Evolutionary conservation across 1,140 invertebrate genomes (phyloP), one percentile per base, ranked within the genome.

Genomic region (Calephelis nemesis): DNA sequence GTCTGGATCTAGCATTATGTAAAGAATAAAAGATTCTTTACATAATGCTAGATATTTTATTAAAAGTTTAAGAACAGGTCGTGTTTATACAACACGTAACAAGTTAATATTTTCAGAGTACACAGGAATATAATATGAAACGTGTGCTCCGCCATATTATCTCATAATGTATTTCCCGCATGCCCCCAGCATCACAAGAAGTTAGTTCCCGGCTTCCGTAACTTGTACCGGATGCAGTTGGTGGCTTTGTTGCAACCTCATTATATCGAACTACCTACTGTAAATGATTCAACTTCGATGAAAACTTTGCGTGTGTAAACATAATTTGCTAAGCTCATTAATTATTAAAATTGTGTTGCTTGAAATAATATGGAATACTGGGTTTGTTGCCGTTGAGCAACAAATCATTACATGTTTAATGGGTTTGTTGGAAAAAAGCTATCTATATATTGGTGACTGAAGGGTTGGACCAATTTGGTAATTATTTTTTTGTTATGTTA

Each of bases 161-260:
- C 15, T 58, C 52, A 30, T 58, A 58, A 58, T 58, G 13, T 58
- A 58, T 58, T 58, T 58, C 15, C 52, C 15, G 52, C 19, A 58
- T 58, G 52, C 52, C 52, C 52, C 8, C 52, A 58, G 52, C 52
- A 58, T 58, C 15, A 58, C 52, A 58, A 58, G 52, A 58, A 58
- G 52, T 58, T 58, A 58, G 52, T 58, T 58, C 30, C 52, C 52
- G 19, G 52, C 30, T 58, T 58, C 52, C 52, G 52, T 11, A 58
- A 58, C 52, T 58, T 58, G 52, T 58, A 58, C 52, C 52, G 52
- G 52, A 58, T 58, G 52, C 52, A 58, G 52, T 54, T 54, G 52
- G 52, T 54, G 52, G 52, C 52, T 54, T 54, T 54, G 52, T 54
- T 54, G 52, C 39, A 54, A 54, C 52, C 52, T 54, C 52, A 54